phyloP scores from a whole-genome alignment of 2,888 invertebrate species.

The Tanypteryx hageni region DNA sequence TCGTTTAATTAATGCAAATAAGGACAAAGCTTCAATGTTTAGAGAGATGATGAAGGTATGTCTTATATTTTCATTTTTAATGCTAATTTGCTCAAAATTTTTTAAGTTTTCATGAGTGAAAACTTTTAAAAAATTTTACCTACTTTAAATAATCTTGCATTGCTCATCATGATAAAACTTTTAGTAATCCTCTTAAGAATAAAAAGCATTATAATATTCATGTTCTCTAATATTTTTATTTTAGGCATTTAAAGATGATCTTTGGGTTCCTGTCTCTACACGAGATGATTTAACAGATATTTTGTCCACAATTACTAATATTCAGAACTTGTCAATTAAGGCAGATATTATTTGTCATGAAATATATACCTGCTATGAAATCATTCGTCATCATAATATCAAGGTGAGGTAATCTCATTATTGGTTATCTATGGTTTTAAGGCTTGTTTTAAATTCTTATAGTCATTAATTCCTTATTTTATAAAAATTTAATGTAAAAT shows the following conservation, averaged over 20 bases:
- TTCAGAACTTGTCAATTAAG: constrained; percentile 86
- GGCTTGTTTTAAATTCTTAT: constrained; percentile 34
- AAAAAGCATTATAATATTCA: not conserved
- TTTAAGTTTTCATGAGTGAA: not conserved
- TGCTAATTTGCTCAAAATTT: too few relatives aligned
- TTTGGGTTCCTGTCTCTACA: constrained; percentile 87
- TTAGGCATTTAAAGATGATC: constrained; percentile 79
- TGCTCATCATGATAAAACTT: not conserved
- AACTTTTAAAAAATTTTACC: not conserved
- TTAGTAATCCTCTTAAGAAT: too few relatives aligned
- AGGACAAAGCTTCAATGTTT: constrained; percentile 82
- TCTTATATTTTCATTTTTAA: constrained; percentile 66
- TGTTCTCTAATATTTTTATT: constrained; percentile 65
- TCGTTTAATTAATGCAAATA: constrained; percentile 82
- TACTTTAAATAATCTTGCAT: not conserved
- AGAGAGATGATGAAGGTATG: constrained; percentile 83
- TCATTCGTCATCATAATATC: constrained; percentile 84
- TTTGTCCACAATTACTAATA: constrained; percentile 87
- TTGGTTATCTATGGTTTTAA: constrained; percentile 42
- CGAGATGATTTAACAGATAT: constrained; percentile 90
- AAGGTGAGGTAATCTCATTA: constrained; percentile 75
- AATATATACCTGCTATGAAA: constrained; percentile 87
- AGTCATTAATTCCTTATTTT: not conserved
- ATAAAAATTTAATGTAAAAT: too few relatives aligned
- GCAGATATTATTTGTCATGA: constrained; percentile 86